Evolutionary conservation across 2,888 invertebrate genomes (phyloP), one percentile per base, ranked within the genome.

Genomic region (Leptinotarsa tumamoca): DNA sequence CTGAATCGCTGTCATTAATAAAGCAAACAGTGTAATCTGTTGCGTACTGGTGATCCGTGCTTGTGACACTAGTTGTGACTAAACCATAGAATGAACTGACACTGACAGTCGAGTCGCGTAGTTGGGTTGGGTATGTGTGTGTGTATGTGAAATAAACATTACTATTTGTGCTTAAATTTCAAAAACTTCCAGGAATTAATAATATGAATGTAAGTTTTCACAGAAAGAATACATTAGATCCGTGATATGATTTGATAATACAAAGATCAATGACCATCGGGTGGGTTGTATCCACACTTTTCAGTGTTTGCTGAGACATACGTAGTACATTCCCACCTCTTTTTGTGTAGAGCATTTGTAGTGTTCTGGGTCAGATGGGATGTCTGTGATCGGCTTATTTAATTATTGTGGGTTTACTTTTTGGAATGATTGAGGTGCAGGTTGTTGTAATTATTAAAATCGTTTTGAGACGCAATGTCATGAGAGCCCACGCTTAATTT

Each of bases 241-340:
- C n/a, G 17, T 7, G 51, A 54, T 54, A 18, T 14, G 61, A 61
- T 56, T 4, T 61, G 43, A 18, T 4, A 74, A 75, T 71, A 72
- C 61, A 18, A 80, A 85, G 88, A 88, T 88, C 88, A 88, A 88
- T 88, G 88, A 88, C 88, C 88, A 88, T 87, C 87, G 88, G 88
- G 87, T 87, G 87, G 88, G 86, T 87, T 85, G 85, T 84, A 83
- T 82, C 82, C 83, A 81, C 81, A 82, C 81, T 80, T 83, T 83
- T 83, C 76, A 75, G 74, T 78, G 66, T 73, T 72, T 71, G 77
- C 78, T 75, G 67, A 71, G 83, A 82, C 82, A 52, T 82, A 83
- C 83, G 82, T 78, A 68, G 67, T 71, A 63, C 67, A 67, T 71
- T 70, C 51, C 54, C 63, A 76, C 69, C 74, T 77, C 70, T 77